Conservation (phyloP, 2,797 vertebrate genomes). For the Adelosebastes latens region DNA sequence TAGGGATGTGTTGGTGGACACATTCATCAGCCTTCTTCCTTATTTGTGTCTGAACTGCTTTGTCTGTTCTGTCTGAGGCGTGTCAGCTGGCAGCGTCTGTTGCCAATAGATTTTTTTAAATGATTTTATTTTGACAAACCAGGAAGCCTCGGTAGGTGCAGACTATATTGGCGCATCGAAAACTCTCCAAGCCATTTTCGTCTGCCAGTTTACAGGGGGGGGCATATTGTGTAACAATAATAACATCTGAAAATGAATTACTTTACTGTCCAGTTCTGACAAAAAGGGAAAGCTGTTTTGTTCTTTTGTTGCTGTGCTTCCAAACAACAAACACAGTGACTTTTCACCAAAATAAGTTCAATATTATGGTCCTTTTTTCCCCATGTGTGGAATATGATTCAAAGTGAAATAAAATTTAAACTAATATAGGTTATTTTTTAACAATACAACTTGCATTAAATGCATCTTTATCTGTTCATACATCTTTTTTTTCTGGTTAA, state of each 20-base stretch:
- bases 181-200: constrained; percentile 50
- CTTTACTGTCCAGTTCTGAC: constrained; percentile 1
- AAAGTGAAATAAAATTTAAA: neutral
- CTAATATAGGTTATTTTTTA: neutral
- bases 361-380: neutral
- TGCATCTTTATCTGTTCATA: neutral
- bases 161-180: constrained; percentile 14
- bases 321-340: constrained; percentile 2
- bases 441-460: neutral
- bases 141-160: constrained; percentile 9
- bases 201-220: constrained; percentile 42
- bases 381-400: neutral
- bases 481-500: neutral
- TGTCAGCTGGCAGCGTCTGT: neutral
- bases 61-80: neutral
- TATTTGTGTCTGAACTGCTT: neutral
- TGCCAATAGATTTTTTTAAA: neutral
- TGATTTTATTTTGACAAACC: constrained; percentile 1
- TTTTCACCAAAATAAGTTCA: neutral
- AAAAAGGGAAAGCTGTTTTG: constrained; percentile 10
- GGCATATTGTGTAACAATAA: neutral
- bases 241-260: neutral
- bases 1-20: neutral
- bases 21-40: neutral
- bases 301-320: constrained; percentile 48